These are phyloP conservation scores for Ceratotherium simum DNA, from an alignment of 2,113 vertebrate species.

Conservation along the genomic window DNA sequence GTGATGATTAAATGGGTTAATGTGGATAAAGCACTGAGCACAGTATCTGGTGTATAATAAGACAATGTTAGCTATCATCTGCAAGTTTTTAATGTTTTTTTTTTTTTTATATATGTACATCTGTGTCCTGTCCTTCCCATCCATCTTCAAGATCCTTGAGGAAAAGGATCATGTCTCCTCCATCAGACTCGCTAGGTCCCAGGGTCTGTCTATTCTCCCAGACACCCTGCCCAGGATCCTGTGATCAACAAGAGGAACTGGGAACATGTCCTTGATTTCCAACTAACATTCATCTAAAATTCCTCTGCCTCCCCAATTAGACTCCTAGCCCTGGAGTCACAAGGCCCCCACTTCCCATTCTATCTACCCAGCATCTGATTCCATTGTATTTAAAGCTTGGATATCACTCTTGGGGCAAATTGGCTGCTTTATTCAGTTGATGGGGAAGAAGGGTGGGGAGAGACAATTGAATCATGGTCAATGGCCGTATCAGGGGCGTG, in stretches of 20 bases:
- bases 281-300: not conserved
- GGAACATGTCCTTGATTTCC: not conserved
- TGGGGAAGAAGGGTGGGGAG: not conserved
- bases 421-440: not conserved
- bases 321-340: not conserved
- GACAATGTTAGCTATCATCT: not conserved
- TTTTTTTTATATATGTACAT: not conserved
- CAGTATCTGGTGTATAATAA: not conserved
- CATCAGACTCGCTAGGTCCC: not conserved
- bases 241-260: not conserved
- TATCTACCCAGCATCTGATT: not conserved
- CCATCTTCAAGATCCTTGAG: not conserved
- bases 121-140: not conserved
- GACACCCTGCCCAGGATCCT: not conserved
- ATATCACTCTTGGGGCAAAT: not conserved
- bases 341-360: too few species aligned
- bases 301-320: not conserved
- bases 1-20: not conserved
- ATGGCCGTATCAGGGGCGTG: not conserved
- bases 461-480: not conserved
- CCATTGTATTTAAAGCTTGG: conserved; percentile 24
- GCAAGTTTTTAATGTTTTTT: conserved; percentile 10
- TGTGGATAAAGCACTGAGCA: not conserved
- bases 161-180: not conserved
- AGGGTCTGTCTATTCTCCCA: not conserved